Conservation (phyloP, 2,113 vertebrate genomes). For the Thamnophis sirtalis region DNA sequence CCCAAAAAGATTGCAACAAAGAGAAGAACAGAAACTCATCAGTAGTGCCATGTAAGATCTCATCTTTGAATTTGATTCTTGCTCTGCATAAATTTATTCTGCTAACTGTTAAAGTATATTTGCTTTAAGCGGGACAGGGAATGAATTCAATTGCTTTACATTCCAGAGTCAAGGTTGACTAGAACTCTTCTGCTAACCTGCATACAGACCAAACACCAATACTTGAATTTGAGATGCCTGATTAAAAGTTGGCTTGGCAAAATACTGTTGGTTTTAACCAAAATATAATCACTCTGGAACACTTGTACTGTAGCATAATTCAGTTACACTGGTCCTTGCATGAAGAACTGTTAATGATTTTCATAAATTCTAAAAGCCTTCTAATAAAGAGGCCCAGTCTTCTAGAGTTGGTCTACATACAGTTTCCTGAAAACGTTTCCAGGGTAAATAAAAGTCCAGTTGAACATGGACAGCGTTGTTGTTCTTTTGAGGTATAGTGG, state of each 20-base stretch:
- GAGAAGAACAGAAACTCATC: constrained; percentile 95
- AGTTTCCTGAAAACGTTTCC: neutral
- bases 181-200: constrained; percentile 20
- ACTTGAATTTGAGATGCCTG: neutral
- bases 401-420: neutral
- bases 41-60: constrained; percentile 86
- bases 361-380: neutral
- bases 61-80: constrained; percentile 37
- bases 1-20: constrained; percentile 96
- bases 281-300: neutral
- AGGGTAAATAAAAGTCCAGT: neutral
- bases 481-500: neutral
- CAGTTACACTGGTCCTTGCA: neutral
- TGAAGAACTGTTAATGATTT: neutral
- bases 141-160: constrained; percentile 28
- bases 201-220: neutral
- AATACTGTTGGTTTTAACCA: neutral
- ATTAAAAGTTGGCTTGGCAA: neutral
- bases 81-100: constrained; percentile 37
- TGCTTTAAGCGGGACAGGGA: constrained; percentile 32
- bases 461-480: neutral
- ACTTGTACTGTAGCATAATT: neutral
- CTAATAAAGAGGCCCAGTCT: neutral
- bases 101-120: constrained; percentile 10
- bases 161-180: constrained; percentile 38